Conservation (phyloP, 2,797 vertebrate genomes). For the Gymnoscopelus microlampas region DNA sequence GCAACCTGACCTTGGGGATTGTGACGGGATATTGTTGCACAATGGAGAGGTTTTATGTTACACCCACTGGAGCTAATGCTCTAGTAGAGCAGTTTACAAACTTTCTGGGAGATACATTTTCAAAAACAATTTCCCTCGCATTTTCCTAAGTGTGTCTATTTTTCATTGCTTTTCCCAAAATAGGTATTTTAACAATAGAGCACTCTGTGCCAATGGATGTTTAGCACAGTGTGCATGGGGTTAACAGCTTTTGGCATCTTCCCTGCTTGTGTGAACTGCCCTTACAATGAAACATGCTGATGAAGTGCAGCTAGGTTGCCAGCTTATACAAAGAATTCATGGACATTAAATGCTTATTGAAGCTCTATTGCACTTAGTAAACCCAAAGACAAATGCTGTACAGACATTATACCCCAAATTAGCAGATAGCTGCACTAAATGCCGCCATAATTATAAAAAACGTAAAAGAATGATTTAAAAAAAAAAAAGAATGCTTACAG, state of each 20-base stretch:
- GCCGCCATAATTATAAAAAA: not conserved
- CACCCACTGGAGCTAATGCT: not conserved
- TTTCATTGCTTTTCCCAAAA: too few species aligned
- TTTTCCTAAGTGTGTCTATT: too few species aligned
- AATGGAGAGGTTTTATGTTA: constrained; percentile 39
- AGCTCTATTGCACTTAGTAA: not conserved
- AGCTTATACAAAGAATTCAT: constrained; percentile 15
- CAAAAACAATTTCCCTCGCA: too few species aligned
- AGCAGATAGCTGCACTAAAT: not conserved
- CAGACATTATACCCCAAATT: not conserved
- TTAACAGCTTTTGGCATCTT: not conserved
- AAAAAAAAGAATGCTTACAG: too few species aligned
- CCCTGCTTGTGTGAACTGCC: not conserved
- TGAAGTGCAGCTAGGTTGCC: not conserved
- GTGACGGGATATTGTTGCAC: constrained; percentile 43
- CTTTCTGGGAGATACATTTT: too few species aligned
- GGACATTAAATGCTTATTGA: constrained; percentile 8
- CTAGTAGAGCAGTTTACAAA: too few species aligned
- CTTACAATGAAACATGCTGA: not conserved
- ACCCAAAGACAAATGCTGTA: not conserved
- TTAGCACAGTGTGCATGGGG: not conserved
- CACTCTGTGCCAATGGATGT: too few species aligned
- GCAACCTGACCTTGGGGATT: constrained; percentile 38
- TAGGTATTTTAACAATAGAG: too few species aligned
- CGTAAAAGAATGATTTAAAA: too few species aligned